These are phyloP conservation scores for Emberiza fucata DNA, from an alignment of 2,113 vertebrate genomes.

Conservation along the genomic window DNA sequence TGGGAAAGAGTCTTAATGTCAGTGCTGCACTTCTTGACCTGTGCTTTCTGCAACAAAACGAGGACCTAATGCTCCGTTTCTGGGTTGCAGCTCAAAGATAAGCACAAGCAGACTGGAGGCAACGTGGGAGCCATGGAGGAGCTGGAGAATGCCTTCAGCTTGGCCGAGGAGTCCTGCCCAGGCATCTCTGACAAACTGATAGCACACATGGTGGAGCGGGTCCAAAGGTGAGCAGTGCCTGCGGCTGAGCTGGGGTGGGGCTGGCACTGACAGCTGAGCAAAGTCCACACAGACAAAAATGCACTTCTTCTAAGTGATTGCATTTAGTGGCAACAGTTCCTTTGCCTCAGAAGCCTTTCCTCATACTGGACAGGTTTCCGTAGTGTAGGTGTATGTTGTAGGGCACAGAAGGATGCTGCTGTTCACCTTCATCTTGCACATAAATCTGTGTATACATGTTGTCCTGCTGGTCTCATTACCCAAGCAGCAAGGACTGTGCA, in stretches of 20 bases:
- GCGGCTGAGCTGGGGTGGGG: accelerated
- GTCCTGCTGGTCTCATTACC: neutral
- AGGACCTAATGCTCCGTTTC: neutral
- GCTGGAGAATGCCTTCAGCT: conserved; percentile 95
- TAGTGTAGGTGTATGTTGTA: neutral
- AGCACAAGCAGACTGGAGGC: conserved; percentile 83
- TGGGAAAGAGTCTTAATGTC: neutral
- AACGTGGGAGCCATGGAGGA: conserved; percentile 90
- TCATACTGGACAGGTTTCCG: neutral
- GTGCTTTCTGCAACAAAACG: neutral
- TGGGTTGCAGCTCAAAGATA: conserved; percentile 83
- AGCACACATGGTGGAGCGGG: conserved; percentile 89
- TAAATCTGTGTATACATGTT: accelerated
- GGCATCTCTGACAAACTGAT: conserved; percentile 93
- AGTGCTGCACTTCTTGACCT: neutral
- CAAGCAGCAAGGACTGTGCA: neutral
- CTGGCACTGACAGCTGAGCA: accelerated
- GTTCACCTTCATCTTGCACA: neutral
- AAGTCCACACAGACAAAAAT: neutral
- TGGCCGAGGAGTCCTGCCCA: conserved; percentile 92
- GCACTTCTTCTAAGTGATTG: neutral
- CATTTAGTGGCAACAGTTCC: neutral
- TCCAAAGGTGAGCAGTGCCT: conserved; percentile 81
- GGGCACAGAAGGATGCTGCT: neutral
- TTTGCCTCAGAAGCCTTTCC: neutral